Percentiles rank a stretch among this genome's conserved stretches.
phyloP scores from a whole-genome alignment of 2,113 vertebrate species.

The Pterocles gutturalis region DNA sequence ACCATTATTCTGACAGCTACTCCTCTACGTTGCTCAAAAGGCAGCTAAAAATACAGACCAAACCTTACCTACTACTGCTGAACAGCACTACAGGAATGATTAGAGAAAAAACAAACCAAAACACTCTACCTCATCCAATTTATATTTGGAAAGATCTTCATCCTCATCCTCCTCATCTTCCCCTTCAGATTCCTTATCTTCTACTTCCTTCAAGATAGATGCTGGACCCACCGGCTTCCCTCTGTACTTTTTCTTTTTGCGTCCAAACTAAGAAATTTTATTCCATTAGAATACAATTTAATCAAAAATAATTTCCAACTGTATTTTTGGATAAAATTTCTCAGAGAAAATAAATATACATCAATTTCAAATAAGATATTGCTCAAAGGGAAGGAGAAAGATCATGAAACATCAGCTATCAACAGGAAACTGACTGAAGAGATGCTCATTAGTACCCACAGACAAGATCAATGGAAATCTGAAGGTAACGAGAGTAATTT shows the following conservation, averaged over 20 bases:
- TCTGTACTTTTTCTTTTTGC: constrained; percentile 98
- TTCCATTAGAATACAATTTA: background rate
- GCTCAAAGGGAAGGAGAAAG: background rate
- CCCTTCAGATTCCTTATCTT: constrained; percentile 91
- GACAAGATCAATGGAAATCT: background rate
- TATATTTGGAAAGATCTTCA: constrained; percentile 97
- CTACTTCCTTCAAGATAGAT: constrained; percentile 86
- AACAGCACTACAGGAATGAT: background rate
- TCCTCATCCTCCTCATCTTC: constrained; percentile 95
- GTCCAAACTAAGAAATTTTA: constrained; percentile 86
- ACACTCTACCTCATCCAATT: constrained; percentile 86
- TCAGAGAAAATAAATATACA: background rate
- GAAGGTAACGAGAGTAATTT: background rate
- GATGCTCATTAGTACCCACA: background rate
- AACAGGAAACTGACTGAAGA: background rate
- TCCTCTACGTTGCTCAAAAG: background rate
- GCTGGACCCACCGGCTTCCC: constrained; percentile 85
- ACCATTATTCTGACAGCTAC: fast-evolving
- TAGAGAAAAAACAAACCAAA: background rate
- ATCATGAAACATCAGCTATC: background rate
- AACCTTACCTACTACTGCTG: background rate
- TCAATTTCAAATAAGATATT: background rate
- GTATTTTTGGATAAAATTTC: background rate
- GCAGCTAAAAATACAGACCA: background rate
- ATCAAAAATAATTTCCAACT: background rate